These are phyloP conservation scores for Mythimna loreyi DNA, from an alignment of 2,888 invertebrate species.

Conservation along the genomic window DNA sequence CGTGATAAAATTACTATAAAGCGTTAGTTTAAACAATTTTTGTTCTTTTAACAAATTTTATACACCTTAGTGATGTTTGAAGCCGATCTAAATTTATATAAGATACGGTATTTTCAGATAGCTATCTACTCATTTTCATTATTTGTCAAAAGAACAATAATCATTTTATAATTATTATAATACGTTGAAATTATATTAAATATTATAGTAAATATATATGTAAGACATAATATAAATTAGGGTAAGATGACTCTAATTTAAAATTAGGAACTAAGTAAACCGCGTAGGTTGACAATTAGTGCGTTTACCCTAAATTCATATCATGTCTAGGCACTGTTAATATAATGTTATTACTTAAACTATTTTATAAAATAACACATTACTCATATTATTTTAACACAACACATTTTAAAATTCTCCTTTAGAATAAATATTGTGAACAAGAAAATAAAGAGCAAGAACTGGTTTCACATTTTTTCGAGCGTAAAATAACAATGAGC, in stretches of 20 bases:
- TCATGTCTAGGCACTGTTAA: conserved; percentile 65
- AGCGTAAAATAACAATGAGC: not conserved
- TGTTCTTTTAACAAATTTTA: conserved; percentile 50
- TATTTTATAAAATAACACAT: conserved; percentile 34
- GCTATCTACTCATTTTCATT: not conserved
- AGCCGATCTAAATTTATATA: not conserved
- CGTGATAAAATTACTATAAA: conserved; percentile 83
- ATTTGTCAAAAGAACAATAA: conserved; percentile 52
- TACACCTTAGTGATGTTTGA: not conserved
- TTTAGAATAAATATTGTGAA: conserved; percentile 10
- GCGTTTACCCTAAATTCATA: conserved; percentile 58
- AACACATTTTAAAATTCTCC: not conserved
- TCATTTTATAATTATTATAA: conserved; percentile 44
- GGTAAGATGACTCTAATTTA: conserved; percentile 50
- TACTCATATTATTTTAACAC: conserved; percentile 9
- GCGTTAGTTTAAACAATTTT: conserved; percentile 76
- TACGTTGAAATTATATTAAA: conserved; percentile 53
- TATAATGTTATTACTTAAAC: conserved; percentile 51
- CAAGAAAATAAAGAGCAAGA: conserved; percentile 32
- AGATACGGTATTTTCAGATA: not conserved
- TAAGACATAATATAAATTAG: conserved; percentile 63
- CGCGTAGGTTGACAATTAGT: conserved; percentile 38
- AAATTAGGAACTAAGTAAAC: conserved; percentile 56
- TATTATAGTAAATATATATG: conserved; percentile 49
- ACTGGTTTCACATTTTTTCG: not conserved